Conservation (phyloP, 1,140 invertebrate species). For the Prorops nasuta region DNA sequence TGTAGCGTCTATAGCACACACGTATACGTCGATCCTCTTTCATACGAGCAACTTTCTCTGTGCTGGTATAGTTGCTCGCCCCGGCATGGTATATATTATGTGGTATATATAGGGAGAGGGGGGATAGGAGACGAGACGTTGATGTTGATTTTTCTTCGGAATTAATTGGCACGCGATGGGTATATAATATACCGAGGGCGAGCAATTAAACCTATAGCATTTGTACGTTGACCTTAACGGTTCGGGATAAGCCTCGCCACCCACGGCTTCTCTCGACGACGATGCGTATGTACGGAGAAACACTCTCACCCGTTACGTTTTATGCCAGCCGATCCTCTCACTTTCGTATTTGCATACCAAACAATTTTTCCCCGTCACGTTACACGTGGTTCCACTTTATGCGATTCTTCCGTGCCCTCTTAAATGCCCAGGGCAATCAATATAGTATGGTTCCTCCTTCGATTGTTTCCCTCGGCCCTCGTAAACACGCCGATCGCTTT, state of each 20-base stretch:
- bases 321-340: conserved; percentile 38
- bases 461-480: no score
- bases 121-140: no score
- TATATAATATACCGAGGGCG: neutral
- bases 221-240: conserved; percentile 49
- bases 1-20: no score
- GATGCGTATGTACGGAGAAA: conserved; percentile 24
- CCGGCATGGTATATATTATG: neutral
- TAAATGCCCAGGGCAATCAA: no score
- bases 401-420: neutral
- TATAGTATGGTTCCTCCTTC: no score
- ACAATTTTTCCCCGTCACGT: conserved; percentile 4
- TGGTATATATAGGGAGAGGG: neutral
- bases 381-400: no score
- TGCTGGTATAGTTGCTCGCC: neutral
- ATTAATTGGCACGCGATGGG: no score
- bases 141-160: no score
- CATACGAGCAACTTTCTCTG: neutral
- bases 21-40: neutral
- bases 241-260: conserved; percentile 39
- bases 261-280: conserved; percentile 31
- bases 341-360: conserved; percentile 48
- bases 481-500: no score
- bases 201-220: neutral
- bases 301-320: conserved; percentile 38